Base-by-base conservation (phyloP, 2,797 vertebrate genomes). In the Parambassis ranga region DNA sequence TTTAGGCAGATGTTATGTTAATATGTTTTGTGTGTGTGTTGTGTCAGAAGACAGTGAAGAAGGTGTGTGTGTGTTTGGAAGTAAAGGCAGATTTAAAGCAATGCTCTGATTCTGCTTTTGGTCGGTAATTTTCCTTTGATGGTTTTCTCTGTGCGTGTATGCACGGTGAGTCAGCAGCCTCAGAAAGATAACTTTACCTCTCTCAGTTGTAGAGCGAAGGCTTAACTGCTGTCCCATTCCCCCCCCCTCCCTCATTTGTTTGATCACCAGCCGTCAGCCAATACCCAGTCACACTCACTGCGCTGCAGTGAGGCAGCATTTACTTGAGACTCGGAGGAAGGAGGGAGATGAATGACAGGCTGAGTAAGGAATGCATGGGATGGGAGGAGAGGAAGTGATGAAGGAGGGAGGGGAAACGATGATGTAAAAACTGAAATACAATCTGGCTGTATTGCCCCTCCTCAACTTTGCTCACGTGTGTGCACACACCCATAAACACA, bases 301-400 rank as follows among this genome's bases (percentile, higher is more conserved):
- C 92, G 90, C 93, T 94, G 94, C 94, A 95, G 94, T 95, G 94
- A 93, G 92, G 89, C 92, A 89, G 89, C 90, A 87, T 66, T 82
- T 91, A 87, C 87, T 72, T 65, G 77, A 90, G 82, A 82, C 73
- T 70, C 28, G 46, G 48, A 27, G 56, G 49, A 19, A 57, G 51
- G 66, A 64, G 55, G 39, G 58, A 66, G 69, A 62, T 70, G 79
- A 78, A 73, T 71, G 65, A 57, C 24, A 4, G 60, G 30, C 30
- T 16, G 44, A 64, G 64, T 51, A 42, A 50, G 50, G 33, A 73
- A 39, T 14, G 39, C 49, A 42, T 65, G 70, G 53, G 78, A 83
- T 57, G 53, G 55, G 59, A 73, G 55, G 71, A 63, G 67, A 82
- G 77, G 50, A 70, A 61, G 72, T 32, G 44, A 8, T 11, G 19